Conservation (phyloP, 2,888 invertebrate genomes). For the Drosophila putrida region DNA sequence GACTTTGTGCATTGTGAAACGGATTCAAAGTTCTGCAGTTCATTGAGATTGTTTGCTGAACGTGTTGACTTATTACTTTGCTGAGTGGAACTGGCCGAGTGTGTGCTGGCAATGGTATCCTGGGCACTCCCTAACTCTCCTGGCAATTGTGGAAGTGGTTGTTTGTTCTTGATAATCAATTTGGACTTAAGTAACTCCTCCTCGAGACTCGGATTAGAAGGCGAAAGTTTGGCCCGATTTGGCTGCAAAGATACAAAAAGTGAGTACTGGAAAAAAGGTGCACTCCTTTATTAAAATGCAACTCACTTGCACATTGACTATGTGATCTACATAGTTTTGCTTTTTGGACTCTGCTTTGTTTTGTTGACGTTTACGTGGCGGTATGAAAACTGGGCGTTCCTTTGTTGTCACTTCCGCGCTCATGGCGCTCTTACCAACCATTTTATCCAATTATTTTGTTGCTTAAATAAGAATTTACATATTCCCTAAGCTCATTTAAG, state of each 20-base stretch:
- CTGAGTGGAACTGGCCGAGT: slow-evolving; percentile 68
- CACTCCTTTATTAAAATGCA: not conserved
- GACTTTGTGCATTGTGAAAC: slow-evolving; percentile 82
- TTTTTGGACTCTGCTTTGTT: slow-evolving; percentile 84
- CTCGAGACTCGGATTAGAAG: slow-evolving; percentile 84
- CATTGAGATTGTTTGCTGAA: slow-evolving; percentile 85
- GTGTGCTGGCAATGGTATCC: slow-evolving; percentile 63
- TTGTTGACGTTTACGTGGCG: slow-evolving; percentile 88
- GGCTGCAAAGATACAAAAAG: slow-evolving; percentile 37
- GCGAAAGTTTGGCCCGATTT: slow-evolving; percentile 84
- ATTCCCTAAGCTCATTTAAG: slow-evolving; percentile 2
- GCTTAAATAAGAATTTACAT: slow-evolving; percentile 27
- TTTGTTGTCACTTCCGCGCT: slow-evolving; percentile 72
- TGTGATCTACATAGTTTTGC: slow-evolving; percentile 88
- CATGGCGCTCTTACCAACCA: slow-evolving; percentile 80
- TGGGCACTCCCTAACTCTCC: slow-evolving; percentile 59
- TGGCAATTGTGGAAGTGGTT: slow-evolving; percentile 85
- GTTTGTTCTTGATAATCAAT: slow-evolving; percentile 85
- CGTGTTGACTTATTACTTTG: slow-evolving; percentile 75
- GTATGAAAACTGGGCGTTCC: slow-evolving; percentile 87
- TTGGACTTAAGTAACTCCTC: slow-evolving; percentile 84
- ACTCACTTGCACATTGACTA: slow-evolving; percentile 88
- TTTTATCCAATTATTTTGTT: slow-evolving; percentile 43
- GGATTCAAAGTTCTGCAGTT: slow-evolving; percentile 84
- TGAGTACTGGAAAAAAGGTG: too few species aligned